Percentiles rank a stretch among this genome's conserved stretches.
Evolutionary conservation across 2,888 invertebrate genomes (phyloP).

Genomic region (Troilus luridus): DNA sequence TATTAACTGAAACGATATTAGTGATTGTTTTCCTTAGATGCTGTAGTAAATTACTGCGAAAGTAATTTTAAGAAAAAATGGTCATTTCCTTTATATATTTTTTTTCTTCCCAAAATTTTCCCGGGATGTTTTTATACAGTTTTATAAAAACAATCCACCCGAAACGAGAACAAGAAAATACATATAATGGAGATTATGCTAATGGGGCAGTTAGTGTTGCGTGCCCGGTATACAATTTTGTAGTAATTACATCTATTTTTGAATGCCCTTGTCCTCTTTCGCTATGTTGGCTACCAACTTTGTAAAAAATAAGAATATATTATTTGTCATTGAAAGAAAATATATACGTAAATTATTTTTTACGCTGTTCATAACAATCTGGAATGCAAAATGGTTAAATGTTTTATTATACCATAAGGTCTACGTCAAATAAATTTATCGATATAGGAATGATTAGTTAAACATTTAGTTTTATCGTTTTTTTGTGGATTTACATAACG

Average conservation of each 20-base stretch:
- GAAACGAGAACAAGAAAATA: background rate
- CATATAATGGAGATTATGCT: background rate
- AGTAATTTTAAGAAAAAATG: too few species aligned
- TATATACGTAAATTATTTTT: background rate
- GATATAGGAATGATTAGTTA: background rate
- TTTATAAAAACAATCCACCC: background rate
- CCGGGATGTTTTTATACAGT: background rate
- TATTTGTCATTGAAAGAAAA: background rate
- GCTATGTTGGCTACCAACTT: background rate
- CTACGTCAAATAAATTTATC: background rate
- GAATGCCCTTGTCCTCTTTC: background rate
- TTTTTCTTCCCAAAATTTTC: background rate
- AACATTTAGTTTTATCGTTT: background rate
- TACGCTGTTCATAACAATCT: background rate
- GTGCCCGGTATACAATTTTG: constrained; percentile 12
- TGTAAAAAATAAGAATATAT: background rate
- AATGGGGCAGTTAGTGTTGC: constrained; percentile 3
- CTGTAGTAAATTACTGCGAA: too few species aligned
- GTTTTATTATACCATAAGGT: background rate
- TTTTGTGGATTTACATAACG: background rate
- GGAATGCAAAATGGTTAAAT: background rate
- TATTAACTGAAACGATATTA: too few species aligned
- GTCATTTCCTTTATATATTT: background rate
- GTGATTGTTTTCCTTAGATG: too few species aligned
- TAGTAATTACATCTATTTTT: background rate